Base-by-base conservation (phyloP, 1,140 invertebrate species). In the Hycleus cichorii region DNA sequence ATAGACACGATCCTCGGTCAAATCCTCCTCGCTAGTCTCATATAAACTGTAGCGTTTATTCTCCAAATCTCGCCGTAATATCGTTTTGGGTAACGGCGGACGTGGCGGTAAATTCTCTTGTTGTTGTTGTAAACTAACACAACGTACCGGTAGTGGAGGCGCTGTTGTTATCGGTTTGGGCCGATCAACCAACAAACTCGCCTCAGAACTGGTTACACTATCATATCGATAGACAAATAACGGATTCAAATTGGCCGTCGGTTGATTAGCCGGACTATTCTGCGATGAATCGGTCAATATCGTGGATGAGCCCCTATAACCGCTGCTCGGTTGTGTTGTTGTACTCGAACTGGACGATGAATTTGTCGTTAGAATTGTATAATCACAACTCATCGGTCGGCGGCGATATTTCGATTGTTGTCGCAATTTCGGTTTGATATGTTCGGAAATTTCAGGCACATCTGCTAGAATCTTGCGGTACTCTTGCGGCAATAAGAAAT, bases 151-250 rank as follows among this genome's bases (percentile, higher is more conserved):
- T 50, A 86, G 71, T 25, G 73, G 76, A 9, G 82, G 81, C 48
- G 69, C 68, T 32, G 64, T 69, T 63, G 75, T 77, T 52, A 67
- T 75, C 66, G 73, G 61, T 64, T 76, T 75, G 60, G 75, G 79
- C 2, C 81, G 79, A 52, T 78, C 80, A 50, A 72, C 72, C 10
- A 76, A 71, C 58, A 83, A 73, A 67, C 83, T 85, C 9, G 83
- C 79, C 67, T 84, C 85, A 8, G 83, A 84, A 66, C 84, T 84
- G 18, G 82, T 77, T 51, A 83, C 83, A 68, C 86, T 89, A 63
- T 90, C 88, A 69, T 91, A 90, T 40, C 87, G 84, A 73, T 91
- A 90, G 0, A 90, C 83, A 76, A 90, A 90, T 39, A 90, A 72
- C 4, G 86, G 86, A 75, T 88, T 88, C 32, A 79, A 77, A 57